Percentiles rank a stretch among this genome's conserved stretches.
These are phyloP conservation scores for Trachymyrmex cornetzi DNA, from an alignment of 1,140 invertebrate genomes.

Conservation along the genomic window DNA sequence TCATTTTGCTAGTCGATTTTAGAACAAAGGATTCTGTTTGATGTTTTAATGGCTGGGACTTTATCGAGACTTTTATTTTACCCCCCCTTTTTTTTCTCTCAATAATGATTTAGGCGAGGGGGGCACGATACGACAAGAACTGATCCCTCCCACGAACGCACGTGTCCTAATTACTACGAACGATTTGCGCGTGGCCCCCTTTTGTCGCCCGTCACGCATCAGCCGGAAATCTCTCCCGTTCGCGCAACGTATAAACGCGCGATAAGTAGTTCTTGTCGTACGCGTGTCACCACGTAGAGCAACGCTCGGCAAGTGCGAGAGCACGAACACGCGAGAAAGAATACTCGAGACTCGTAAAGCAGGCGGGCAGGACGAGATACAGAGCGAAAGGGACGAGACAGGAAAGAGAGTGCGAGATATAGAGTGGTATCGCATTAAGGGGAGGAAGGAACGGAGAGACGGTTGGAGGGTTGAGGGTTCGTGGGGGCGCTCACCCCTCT, in stretches of 20 bases:
- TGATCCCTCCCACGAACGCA: constrained; percentile 38
- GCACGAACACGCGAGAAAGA: constrained; percentile 68
- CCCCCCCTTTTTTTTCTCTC: background rate
- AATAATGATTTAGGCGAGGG: constrained; percentile 28
- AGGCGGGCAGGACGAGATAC: constrained; percentile 31
- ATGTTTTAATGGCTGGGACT: background rate
- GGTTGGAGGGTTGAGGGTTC: constrained; percentile 71
- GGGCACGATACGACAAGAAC: background rate
- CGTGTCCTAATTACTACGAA: constrained; percentile 71
- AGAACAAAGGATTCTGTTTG: background rate
- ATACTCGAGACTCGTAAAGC: constrained; percentile 78
- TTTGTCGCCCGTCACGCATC: constrained; percentile 61
- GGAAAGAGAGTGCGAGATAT: constrained; percentile 61
- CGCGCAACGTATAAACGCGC: constrained; percentile 61
- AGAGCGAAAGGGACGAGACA: constrained; percentile 62
- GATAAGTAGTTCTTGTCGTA: constrained; percentile 81
- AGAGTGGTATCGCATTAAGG: constrained; percentile 78
- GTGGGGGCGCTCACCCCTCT: constrained; percentile 82
- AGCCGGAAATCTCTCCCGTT: constrained; percentile 69
- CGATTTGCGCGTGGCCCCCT: constrained; percentile 63
- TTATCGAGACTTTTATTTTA: background rate
- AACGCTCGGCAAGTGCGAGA: constrained; percentile 68
- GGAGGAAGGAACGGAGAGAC: constrained; percentile 38
- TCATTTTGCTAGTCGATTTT: background rate
- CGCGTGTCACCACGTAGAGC: constrained; percentile 71